Base-by-base conservation (phyloP, 2,113 vertebrate genomes). In the Atherinomorus stipes region DNA sequence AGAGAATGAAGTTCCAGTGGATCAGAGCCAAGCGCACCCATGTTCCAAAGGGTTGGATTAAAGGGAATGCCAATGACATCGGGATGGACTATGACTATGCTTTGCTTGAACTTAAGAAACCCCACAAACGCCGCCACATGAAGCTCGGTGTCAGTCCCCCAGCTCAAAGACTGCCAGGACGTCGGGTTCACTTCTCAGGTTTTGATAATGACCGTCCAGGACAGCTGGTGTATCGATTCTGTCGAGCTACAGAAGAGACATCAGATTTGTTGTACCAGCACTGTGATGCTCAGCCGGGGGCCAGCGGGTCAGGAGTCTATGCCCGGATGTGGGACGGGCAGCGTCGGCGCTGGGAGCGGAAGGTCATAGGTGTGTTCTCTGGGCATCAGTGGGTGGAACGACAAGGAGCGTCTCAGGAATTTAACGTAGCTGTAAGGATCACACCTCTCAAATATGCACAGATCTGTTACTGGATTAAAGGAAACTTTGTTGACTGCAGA, bases 41-140 rank as follows among this genome's bases (percentile, higher is more conserved):
- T 0, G 96, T 99, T n/a, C 97, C 97, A 67, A 99, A 99, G 85
- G 98, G 97, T 19, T 99, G 98, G 98, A 96, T 99, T 83, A 98
- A 97, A 91, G 97, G 96, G 38, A 97, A 96, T 0, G 96, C 96
- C 74, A 99, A 98, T 1, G 98, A 99, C 78, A 97, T 99, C 1
- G 97, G 98, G 57, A 99, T 99, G 98, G 98, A 99, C 95, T 99
- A 99, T n/a, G 98, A 99, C 92, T 99, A 99, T 7, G 96, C 98
- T 5, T 89, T 99, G 31, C 90, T 99, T 62, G 98, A 99, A 79
- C 95, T 99, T 52, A 99, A 98, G 90, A 99, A 98, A 45, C 93
- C 96, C 4, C 98, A 98, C 90, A 97, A 96, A 81, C 96, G 97
- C 42, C 95, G 96, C 66, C 96, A 97, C 92, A 99, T 99, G 97